Percentiles rank a stretch among this genome's conserved stretches.
phyloP scores from a whole-genome alignment of 2,888 invertebrate species.

The Heteropelma amictum region DNA sequence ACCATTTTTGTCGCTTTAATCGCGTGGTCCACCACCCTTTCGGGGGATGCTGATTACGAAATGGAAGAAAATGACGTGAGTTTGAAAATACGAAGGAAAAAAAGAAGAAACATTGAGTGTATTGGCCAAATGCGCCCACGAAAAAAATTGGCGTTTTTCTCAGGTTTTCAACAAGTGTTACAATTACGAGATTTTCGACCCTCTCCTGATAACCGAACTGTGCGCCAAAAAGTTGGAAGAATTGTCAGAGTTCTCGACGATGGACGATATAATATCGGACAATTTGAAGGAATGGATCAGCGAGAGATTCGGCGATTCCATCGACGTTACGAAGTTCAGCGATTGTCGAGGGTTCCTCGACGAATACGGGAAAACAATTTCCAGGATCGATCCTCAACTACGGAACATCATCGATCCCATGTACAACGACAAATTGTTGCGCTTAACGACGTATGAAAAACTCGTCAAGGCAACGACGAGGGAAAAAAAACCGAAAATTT shows the following conservation, averaged over 20 bases:
- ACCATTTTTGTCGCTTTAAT: conserved; percentile 66
- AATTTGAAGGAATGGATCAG: conserved; percentile 63
- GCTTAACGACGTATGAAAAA: conserved; percentile 61
- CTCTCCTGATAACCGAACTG: conserved; percentile 62
- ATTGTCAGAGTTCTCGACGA: conserved; percentile 34
- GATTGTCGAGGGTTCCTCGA: conserved; percentile 59
- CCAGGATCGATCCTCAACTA: conserved; percentile 57
- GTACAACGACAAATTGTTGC: conserved; percentile 67
- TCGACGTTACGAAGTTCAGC: conserved; percentile 48
- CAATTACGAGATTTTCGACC: conserved; percentile 71
- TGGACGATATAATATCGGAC: conserved; percentile 54
- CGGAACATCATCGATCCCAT: conserved; percentile 66
- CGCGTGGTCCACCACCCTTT: conserved; percentile 69
- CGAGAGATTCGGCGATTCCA: conserved; percentile 46
- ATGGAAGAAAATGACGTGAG: conserved; percentile 74
- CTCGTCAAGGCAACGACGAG: conserved; percentile 28
- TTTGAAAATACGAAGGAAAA: neutral
- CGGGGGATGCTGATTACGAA: conserved; percentile 67
- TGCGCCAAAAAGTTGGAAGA: conserved; percentile 39
- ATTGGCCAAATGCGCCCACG: neutral
- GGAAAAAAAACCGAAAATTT: neutral
- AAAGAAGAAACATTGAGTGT: neutral
- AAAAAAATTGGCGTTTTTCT: conserved; percentile 14
- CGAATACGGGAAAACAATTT: conserved; percentile 58
- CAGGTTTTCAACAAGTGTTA: conserved; percentile 73